phyloP scores from a whole-genome alignment of 2,797 vertebrate species.

The Enteromius treurensis region DNA sequence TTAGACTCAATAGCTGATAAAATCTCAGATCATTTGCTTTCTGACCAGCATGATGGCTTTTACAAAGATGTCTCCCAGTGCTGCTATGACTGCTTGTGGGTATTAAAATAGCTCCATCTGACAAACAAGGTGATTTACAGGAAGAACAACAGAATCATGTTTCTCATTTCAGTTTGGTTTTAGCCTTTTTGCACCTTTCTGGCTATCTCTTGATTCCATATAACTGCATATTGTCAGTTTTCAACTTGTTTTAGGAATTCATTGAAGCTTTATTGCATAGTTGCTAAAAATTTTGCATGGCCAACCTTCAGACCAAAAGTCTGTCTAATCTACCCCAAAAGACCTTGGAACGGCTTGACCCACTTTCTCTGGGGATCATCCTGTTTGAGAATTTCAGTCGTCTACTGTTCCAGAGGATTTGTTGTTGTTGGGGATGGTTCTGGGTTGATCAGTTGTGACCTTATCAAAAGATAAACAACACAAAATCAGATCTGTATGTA shows the following conservation, averaged over 20 bases:
- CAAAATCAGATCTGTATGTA: conserved; percentile 69
- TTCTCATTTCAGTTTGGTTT: not conserved
- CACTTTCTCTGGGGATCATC: conserved; percentile 52
- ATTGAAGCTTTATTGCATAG: conserved; percentile 4
- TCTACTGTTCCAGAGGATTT: conserved; percentile 35
- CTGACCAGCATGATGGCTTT: conserved; percentile 14
- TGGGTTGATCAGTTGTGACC: conserved; percentile 62
- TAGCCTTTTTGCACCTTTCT: conserved; percentile 9
- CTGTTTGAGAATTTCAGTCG: conserved; percentile 48
- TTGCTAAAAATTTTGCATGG: conserved; percentile 38
- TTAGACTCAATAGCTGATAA: conserved; percentile 23
- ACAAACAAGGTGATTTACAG: not conserved
- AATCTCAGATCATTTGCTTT: conserved; percentile 25
- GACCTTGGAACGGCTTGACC: conserved; percentile 46
- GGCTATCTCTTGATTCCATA: not conserved
- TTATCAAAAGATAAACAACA: conserved; percentile 66
- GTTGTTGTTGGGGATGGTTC: conserved; percentile 46
- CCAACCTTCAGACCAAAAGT: conserved; percentile 42
- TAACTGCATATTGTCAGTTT: not conserved
- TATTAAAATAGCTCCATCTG: conserved; percentile 14
- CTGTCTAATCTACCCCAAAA: conserved; percentile 44
- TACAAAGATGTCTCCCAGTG: not conserved
- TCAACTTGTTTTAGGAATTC: not conserved
- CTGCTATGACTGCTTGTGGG: not conserved
- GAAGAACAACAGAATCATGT: conserved; percentile 14